phyloP scores from a whole-genome alignment of 2,797 vertebrate genomes.

The Cuculus canorus region DNA sequence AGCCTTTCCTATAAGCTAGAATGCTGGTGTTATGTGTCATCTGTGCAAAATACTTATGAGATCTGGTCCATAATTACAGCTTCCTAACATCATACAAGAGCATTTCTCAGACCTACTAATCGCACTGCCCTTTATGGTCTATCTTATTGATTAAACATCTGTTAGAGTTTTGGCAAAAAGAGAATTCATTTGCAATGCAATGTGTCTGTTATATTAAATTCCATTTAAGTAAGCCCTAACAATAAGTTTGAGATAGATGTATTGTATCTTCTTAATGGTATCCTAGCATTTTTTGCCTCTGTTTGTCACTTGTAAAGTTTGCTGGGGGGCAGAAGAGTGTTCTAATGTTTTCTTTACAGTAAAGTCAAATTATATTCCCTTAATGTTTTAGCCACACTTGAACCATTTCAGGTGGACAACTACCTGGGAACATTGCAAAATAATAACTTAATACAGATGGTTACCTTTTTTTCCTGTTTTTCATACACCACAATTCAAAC shows the following conservation, averaged over 20 bases:
- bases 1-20: slow-evolving; percentile 10
- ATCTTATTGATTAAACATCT: slow-evolving; percentile 72
- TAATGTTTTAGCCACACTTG: background rate
- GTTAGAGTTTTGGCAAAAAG: slow-evolving; percentile 61
- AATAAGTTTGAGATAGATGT: slow-evolving; percentile 39
- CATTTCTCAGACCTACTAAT: slow-evolving; percentile 61
- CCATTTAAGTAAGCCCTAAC: slow-evolving; percentile 54
- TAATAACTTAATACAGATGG: background rate
- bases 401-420: slow-evolving; percentile 25
- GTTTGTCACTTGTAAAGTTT: slow-evolving; percentile 33
- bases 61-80: slow-evolving; percentile 62
- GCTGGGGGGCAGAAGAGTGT: background rate
- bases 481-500: slow-evolving; percentile 1
- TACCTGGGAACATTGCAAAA: background rate
- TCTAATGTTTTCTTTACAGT: slow-evolving; percentile 15
- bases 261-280: slow-evolving; percentile 31
- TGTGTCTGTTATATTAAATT: slow-evolving; percentile 64
- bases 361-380: slow-evolving; percentile 3
- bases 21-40: slow-evolving; percentile 60
- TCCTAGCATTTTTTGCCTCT: background rate
- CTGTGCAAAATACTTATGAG: slow-evolving; percentile 66
- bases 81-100: slow-evolving; percentile 61
- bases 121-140: slow-evolving; percentile 60
- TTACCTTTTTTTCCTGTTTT: background rate
- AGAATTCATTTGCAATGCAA: slow-evolving; percentile 58